Conservation (phyloP, 2,113 vertebrate genomes). For the Polyodon spathula region DNA sequence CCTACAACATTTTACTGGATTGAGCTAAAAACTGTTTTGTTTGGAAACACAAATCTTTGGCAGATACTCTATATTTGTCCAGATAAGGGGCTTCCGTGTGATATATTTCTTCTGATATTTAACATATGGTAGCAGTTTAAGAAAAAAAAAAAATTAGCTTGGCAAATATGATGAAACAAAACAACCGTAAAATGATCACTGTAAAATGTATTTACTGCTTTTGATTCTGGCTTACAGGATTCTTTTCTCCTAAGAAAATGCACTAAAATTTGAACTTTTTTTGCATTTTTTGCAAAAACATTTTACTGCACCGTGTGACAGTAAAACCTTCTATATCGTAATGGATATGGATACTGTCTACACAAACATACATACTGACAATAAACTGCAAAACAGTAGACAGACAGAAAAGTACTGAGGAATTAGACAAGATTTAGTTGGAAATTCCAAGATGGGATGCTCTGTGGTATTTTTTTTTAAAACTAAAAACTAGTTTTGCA, state of each 20-base stretch:
- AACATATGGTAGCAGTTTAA: too few species aligned
- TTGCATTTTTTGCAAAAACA: constrained; percentile 18
- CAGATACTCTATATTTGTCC: too few species aligned
- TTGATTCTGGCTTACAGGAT: constrained; percentile 21
- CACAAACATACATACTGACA: constrained; percentile 41
- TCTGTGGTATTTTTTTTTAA: too few species aligned
- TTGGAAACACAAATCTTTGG: too few species aligned
- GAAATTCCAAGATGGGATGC: constrained; percentile 30
- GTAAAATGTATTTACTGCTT: constrained; percentile 14
- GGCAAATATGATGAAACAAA: constrained; percentile 34
- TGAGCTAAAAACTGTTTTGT: too few species aligned
- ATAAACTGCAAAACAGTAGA: constrained; percentile 56
- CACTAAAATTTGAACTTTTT: constrained; percentile 11
- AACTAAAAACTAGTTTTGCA: too few species aligned
- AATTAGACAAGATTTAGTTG: constrained; percentile 1
- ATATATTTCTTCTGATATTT: too few species aligned
- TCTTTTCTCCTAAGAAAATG: constrained; percentile 12
- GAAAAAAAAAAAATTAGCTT: too few species aligned
- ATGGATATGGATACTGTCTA: constrained; percentile 32
- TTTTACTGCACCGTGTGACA: constrained; percentile 27
- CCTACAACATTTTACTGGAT: too few species aligned
- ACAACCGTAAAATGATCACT: constrained; percentile 5
- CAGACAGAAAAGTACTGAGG: constrained; percentile 33
- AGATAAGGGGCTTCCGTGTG: too few species aligned
- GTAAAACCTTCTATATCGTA: constrained; percentile 38